Base-by-base conservation (phyloP, 2,888 invertebrate genomes). In the Drosophila multiciliata region DNA sequence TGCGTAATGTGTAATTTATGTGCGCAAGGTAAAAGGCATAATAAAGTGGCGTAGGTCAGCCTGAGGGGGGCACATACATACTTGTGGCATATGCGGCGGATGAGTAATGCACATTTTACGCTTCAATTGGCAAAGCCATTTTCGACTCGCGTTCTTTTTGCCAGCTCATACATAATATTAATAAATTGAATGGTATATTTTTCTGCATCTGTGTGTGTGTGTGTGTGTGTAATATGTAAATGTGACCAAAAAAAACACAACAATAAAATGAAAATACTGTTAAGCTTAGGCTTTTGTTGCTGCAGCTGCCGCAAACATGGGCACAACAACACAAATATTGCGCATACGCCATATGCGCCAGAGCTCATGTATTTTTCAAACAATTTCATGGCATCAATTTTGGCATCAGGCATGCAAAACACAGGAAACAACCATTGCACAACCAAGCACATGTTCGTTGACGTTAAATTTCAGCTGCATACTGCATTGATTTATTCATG, bases 81-180 rank as follows among this genome's bases (percentile, higher is more conserved):
- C 32, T 26, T 33, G 17, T 11, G 69, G 49, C 63, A 66, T 53
- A 75, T 64, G 72, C 50, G 83, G 83, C 85, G 82, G 86, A 82
- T 88, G 85, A 88, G 88, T 85, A 85, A 85, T 85, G 85, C 85
- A 85, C 82, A 88, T 85, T 85, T 82, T 85, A 83, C 86, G 85
- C 85, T 78, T 88, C 80, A 88, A 83, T 85, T 81, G 88, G 72
- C 82, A 85, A 84, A 80, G 83, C 82, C 74, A 85, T 87, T 87
- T 83, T 52, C 53, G 59, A 29, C 49, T 70, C 64, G 63, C 75
- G 45, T 73, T 45, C 74, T 40, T 29, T 35, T 36, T 36, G 62
- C 45, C 45, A 32, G 52, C 60, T 66, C 76, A 59, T 78, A 81
- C 81, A 69, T 81, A 83, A 77, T 87, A 87, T 85, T 85, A 83